Evolutionary conservation across 2,888 invertebrate species (phyloP).

Genomic region (Ariolimax columbianus): DNA sequence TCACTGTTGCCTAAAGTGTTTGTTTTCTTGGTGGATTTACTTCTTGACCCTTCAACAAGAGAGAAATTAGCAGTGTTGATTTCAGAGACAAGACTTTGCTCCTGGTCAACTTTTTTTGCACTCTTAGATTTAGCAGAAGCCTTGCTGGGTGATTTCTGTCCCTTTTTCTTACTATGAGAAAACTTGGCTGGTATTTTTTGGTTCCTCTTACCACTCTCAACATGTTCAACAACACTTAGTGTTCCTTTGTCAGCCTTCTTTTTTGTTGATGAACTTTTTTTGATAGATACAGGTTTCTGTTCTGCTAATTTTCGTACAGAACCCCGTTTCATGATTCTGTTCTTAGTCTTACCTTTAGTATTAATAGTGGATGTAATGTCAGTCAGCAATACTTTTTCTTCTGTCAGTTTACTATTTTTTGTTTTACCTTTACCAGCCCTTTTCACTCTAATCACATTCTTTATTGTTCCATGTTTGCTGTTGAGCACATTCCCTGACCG

Average conservation of each 20-base stretch:
- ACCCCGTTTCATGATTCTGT: not conserved
- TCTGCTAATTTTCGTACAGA: not conserved
- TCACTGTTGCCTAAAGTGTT: not conserved
- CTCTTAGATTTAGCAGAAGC: not conserved
- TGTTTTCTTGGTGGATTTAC: not conserved
- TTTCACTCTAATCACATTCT: not conserved
- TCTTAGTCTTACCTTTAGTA: not conserved
- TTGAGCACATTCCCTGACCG: not conserved
- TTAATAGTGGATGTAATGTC: not conserved
- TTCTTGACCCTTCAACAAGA: not conserved
- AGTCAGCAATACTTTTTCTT: not conserved
- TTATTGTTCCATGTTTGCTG: constrained; percentile 2
- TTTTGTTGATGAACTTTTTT: not conserved
- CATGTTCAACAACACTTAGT: not conserved
- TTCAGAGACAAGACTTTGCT: not conserved
- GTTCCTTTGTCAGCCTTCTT: not conserved
- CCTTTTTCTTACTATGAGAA: not conserved
- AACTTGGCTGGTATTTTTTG: not conserved
- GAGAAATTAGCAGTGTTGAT: not conserved
- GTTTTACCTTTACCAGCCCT: constrained; percentile 3
- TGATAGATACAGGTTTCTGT: not conserved
- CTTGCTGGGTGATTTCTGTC: not conserved
- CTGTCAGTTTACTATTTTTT: not conserved
- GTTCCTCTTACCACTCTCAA: not conserved
- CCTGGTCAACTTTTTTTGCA: not conserved